Base-by-base conservation (phyloP, 2,113 vertebrate genomes). In the Pangasianodon gigas region DNA sequence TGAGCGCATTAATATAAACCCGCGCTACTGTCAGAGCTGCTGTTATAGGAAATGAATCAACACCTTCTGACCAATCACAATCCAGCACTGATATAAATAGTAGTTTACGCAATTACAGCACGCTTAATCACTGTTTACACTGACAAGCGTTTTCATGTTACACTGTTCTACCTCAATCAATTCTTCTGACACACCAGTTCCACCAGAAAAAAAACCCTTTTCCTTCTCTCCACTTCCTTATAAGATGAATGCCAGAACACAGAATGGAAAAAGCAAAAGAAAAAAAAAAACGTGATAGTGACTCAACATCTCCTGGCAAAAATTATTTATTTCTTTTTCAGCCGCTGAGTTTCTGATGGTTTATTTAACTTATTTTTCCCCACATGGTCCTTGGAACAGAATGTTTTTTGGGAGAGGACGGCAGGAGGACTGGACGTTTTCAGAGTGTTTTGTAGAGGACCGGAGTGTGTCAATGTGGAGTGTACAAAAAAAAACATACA, bases 231-330 rank as follows among this genome's bases (percentile, higher is more conserved):
- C 32, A 65, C 46, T 92, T 94, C 93, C 92, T 89, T 69, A 91
- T 91, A 92, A 91, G 91, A 92, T 92, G 89, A 92, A 88, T 46
- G 65, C 85, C 74, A 89, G 52, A 91, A 90, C 91, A 89, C 86
- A 85, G 89, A 51, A 91, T 87, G 88, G 69, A 91, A 89, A 87
- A 91, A 91, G 91, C 89, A 84, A 60, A 51, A 19, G 18, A 62
- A n/a, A 81, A 84, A 89, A 67, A 93, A 87, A 89, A 91, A 92
- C 87, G 65, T 54, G 71, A 90, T 69, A 89, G 93, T 94, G 95
- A 95, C 93, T 96, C 94, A 94, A 88, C 90, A 71, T 90, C 89
- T 93, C 93, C 93, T 86, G 65, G 85, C 86, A 90, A 86, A 54
- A 51, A 29, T 62, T 75, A 79, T 90, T 90, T 93, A 56, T 92